Base-by-base conservation (phyloP, 2,888 invertebrate species). In the Bembecia ichneumoniformis region DNA sequence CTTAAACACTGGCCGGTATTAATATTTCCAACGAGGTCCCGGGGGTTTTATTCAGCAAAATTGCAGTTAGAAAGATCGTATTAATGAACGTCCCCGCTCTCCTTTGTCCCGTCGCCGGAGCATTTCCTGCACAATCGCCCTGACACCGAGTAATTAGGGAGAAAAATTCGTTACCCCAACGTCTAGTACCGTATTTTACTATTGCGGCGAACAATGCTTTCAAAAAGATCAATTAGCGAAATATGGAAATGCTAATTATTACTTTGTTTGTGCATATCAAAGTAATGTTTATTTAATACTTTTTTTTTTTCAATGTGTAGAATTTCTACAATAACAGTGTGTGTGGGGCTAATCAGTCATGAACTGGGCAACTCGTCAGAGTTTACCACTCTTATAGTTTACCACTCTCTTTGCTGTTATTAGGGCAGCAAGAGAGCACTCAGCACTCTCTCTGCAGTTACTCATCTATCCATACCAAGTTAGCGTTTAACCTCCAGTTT, bases 31-130 rank as follows among this genome's bases (percentile, higher is more conserved):
- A 66, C 66, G 72, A 68, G 71, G 66, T 66, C 66, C 67, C 61
- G 62, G 60, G 28, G 53, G 75, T 83, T 82, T 81, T 81, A 82
- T 84, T 83, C 82, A 82, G 74, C 71, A 66, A 79, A 77, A 82
- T 82, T 83, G 84, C 84, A 86, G 82, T 82, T 82, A 78, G 82
- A 82, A 79, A 82, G 84, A 84, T 82, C 78, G 82, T 86, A 86
- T 86, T 87, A 87, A 86, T 87, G 83, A 84, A 83, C 81, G 86
- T 84, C 82, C 73, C 74, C 66, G 66, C 60, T n/a, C 64, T 70
- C 74, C 75, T 86, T 86, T 83, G 82, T 82, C 75, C 78, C 50
- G 68, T 70, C 69, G 71, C 71, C 62, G 63, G 72, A 74, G 77
- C 79, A 80, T 81, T 82, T 78, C 80, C 82, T 79, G 76, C 78